These are phyloP conservation scores for Serranus cabrilla DNA, from an alignment of 2,797 vertebrate genomes.

Conservation along the genomic window DNA sequence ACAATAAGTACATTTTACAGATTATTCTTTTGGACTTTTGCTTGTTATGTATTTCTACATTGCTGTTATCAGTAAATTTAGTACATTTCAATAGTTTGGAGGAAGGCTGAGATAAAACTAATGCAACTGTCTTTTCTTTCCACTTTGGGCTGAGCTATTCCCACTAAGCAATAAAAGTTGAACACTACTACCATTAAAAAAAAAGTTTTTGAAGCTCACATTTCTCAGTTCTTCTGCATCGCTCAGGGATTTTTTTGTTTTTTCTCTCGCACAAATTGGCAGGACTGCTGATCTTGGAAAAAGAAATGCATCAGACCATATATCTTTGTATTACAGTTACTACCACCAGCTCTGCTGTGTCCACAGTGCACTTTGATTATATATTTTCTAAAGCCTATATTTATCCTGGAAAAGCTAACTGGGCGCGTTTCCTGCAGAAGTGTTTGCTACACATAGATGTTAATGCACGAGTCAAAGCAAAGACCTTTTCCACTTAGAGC, in stretches of 20 bases:
- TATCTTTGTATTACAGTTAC: conserved; percentile 1
- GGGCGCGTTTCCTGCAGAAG: neutral
- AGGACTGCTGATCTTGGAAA: conserved; percentile 29
- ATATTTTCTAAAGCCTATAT: conserved; percentile 10
- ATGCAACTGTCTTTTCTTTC: neutral
- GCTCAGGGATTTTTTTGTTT: conserved; percentile 23
- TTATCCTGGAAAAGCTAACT: conserved; percentile 13
- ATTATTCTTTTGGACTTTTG: neutral
- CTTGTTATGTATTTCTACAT: neutral
- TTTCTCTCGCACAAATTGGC: conserved; percentile 1
- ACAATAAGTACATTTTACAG: neutral
- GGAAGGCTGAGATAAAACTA: conserved; percentile 6
- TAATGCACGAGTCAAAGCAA: neutral
- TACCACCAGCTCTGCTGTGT: neutral
- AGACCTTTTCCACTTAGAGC: conserved; percentile 2
- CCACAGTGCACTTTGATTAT: conserved; percentile 18
- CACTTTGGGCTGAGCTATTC: neutral
- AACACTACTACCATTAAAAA: neutral
- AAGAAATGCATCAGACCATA: conserved; percentile 20
- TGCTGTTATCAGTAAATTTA: neutral
- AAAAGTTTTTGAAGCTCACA: neutral
- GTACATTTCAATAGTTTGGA: conserved; percentile 7
- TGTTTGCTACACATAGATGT: conserved; percentile 9
- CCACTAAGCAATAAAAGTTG: conserved; percentile 12
- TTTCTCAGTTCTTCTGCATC: conserved; percentile 6